Base-by-base conservation (phyloP, 2,797 vertebrate genomes). In the Characodon lateralis region DNA sequence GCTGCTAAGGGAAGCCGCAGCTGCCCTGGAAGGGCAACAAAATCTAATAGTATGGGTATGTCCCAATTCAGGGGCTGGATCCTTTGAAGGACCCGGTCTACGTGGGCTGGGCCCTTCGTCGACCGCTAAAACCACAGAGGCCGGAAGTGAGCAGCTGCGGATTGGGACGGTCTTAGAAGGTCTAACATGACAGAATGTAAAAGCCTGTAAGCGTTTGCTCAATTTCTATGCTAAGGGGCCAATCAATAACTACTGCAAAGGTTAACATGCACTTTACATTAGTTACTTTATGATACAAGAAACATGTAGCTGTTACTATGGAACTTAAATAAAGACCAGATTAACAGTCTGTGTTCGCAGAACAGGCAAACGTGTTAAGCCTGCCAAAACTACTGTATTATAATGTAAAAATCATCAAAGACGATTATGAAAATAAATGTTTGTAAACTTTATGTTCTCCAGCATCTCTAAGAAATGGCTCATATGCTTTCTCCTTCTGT, bases 171-270 rank as follows among this genome's bases (percentile, higher is more conserved):
- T 8, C 46, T 48, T 8, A 48, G 1, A 8, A 50, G 10, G 48
- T 13, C 14, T 50, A 16, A 50, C 14, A 12, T 16, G 48, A 14
- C 3, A 12, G 14, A 50, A 13, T 50, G 48, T 50, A 51, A 53
- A 18, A 5, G 0, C 2, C 2, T 22, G 3, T 8, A 65, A 18
- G 53, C 24, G 22, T 55, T 20, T 6, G 53, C 53, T 55, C 51
- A 28, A 70, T 82, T 35, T 69, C 58, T 7, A 5, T 84, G 58
- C 81, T 77, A 56, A 65, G 12, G 5, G 26, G 35, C 71, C 74
- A 56, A 73, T 51, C 74, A 56, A 73, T 51, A 2, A 53, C 0
- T 56, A 22, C 0, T 28, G 5, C 18, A 14, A 13, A 55, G 50
- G 13, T 69, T 76, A 72, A 72, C 14, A 0, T 51, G 41, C 20